Base-by-base conservation (phyloP, 2,113 vertebrate species). In the Neodon shergylaensis region DNA sequence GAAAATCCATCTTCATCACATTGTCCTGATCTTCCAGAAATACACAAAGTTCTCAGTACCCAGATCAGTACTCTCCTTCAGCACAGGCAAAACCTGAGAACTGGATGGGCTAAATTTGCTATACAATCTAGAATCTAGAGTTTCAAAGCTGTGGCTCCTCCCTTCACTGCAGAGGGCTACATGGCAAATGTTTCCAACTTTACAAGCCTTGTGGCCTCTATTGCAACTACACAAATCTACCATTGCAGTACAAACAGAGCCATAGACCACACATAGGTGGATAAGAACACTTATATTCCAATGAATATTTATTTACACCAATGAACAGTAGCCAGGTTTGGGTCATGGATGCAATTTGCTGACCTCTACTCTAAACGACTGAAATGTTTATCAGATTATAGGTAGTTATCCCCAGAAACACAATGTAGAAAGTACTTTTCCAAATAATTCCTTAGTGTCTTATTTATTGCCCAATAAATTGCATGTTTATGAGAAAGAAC, bases 301-400 rank as follows among this genome's bases (percentile, higher is more conserved):
- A 28, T 83, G 92, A 90, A 88, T 47, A 54, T 79, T 88, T 79
- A 68, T 74, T 84, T 90, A 61, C 6, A 79, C 68, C 28, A 93
- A 61, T 6, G 54, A 49, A 22, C 13, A 11, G 44, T 65, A 4
- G 9, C 19, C 73, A 96, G 17, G 42, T 70, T 36, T 66, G 36
- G 21, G 39, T 39, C 22, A 54, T 79, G 31, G 31, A 31, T 95
- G 0, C 36, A 87, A 33, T 79, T 88, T 84, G 22, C 39, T 76
- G n/a, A 73, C 3, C 8, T 36, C 19, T 91, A 21, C 17, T 79
- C 68, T 49, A 39, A n/a, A 21, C 44, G 49, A 81, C 10, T 70
- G 22, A 85, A 68, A 33, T 63, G 22, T 85, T 54, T 74, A 11
- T 92, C 66, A 54, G 81, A 70, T 63, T 42, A 54, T 11, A 86